phyloP scores from a whole-genome alignment of 2,888 invertebrate species.

The Panorpa germanica region DNA sequence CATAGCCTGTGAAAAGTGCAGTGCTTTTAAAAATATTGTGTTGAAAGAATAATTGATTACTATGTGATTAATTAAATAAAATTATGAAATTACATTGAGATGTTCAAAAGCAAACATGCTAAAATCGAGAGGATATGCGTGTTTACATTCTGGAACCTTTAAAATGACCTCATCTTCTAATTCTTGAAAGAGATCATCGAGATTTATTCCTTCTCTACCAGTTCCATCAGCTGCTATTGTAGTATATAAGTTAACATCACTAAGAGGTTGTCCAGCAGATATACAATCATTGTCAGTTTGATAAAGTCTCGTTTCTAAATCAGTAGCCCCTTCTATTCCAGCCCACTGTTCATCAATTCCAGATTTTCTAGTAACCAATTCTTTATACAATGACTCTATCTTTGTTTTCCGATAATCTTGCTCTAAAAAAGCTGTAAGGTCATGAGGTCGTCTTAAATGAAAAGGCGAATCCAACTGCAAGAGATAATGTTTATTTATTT shows the following conservation, averaged over 20 bases:
- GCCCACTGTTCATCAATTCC: slow-evolving; percentile 40
- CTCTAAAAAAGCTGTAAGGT: slow-evolving; percentile 52
- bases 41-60: slow-evolving; percentile 1
- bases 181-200: slow-evolving; percentile 16
- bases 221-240: slow-evolving; percentile 37
- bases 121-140: slow-evolving; percentile 34
- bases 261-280: slow-evolving; percentile 39
- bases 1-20: slow-evolving; percentile 23
- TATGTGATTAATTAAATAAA: slow-evolving; percentile 7
- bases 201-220: slow-evolving; percentile 27
- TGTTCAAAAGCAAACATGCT: slow-evolving; percentile 46
- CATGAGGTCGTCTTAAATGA: slow-evolving; percentile 49
- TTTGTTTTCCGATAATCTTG: slow-evolving; percentile 50
- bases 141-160: slow-evolving; percentile 41
- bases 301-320: slow-evolving; percentile 37
- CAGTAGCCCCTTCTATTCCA: slow-evolving; percentile 34
- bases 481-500: slow-evolving; percentile 10
- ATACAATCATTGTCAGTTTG: slow-evolving; percentile 43
- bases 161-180: slow-evolving; percentile 14
- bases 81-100: slow-evolving; percentile 25
- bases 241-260: slow-evolving; percentile 45
- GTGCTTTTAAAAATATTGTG: not conserved
- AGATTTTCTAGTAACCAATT: slow-evolving; percentile 39
- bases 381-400: slow-evolving; percentile 38
- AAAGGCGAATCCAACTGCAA: slow-evolving; percentile 53